A percentile compares a stretch with the other conserved stretches of the same genome.
Evolutionary conservation across 2,888 invertebrate species (phyloP).

Genomic region (Sericinus montela): DNA sequence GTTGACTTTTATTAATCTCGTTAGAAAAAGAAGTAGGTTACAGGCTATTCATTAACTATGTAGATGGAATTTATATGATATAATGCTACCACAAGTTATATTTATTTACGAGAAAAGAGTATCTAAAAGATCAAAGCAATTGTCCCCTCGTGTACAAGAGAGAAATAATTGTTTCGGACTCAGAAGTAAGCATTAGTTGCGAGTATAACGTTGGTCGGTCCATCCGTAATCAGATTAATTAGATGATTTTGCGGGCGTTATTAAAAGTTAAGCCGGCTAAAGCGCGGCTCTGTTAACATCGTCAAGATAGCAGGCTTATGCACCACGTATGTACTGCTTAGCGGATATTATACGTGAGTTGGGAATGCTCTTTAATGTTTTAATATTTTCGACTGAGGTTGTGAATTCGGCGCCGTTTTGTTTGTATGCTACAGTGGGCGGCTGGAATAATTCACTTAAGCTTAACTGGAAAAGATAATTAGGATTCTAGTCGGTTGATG

Average conservation of each 20-base stretch:
- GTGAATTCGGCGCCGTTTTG: constrained; percentile 73
- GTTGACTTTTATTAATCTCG: too few relatives aligned
- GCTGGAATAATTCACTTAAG: constrained; percentile 78
- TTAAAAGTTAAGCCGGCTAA: constrained; percentile 75
- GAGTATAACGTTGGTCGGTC: constrained; percentile 59
- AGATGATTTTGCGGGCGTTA: constrained; percentile 74
- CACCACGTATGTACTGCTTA: constrained; percentile 65
- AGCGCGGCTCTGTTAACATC: constrained; percentile 63
- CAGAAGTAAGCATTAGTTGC: constrained; percentile 63
- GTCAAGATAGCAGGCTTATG: constrained; percentile 72
- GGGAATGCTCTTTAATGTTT: constrained; percentile 75
- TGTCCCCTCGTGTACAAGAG: neutral
- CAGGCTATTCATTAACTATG: too few relatives aligned
- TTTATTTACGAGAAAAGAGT: too few relatives aligned
- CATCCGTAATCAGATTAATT: constrained; percentile 74
- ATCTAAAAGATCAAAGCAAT: neutral
- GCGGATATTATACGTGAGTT: constrained; percentile 70
- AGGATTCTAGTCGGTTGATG: constrained; percentile 77
- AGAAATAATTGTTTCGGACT: constrained; percentile 62
- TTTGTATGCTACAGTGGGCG: constrained; percentile 75
- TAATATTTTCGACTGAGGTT: constrained; percentile 77
- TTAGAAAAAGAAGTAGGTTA: too few relatives aligned
- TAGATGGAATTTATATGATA: too few relatives aligned
- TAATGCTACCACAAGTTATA: too few relatives aligned
- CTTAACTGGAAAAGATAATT: constrained; percentile 79